phyloP scores from a whole-genome alignment of 2,888 invertebrate genomes.

The Congeria kusceri region DNA sequence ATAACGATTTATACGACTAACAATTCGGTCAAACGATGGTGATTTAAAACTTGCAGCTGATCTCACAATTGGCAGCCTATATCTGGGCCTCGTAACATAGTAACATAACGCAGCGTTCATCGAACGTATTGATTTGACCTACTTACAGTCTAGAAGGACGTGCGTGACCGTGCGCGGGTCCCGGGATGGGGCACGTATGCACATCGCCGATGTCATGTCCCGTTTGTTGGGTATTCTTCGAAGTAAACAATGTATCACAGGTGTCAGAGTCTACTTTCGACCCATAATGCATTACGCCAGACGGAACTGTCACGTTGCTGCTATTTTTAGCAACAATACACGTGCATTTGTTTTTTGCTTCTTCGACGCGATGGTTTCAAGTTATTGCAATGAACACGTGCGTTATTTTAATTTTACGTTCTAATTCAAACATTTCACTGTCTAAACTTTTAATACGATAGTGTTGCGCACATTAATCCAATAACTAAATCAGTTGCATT shows the following conservation, averaged over 20 bases:
- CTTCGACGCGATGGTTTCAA: too few species aligned
- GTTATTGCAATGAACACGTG: too few species aligned
- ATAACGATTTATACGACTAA: too few species aligned
- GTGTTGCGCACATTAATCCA: too few species aligned
- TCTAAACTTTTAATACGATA: too few species aligned
- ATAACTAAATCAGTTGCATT: too few species aligned
- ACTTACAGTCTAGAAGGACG: conserved; percentile 76
- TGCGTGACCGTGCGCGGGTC: conserved; percentile 69
- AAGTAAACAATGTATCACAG: conserved; percentile 38
- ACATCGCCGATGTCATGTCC: conserved; percentile 65
- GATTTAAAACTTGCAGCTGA: background rate
- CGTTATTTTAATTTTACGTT: too few species aligned
- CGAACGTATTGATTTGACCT: background rate
- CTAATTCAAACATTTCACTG: too few species aligned
- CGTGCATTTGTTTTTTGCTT: conserved; percentile 71
- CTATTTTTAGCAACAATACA: conserved; percentile 73
- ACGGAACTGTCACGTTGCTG: conserved; percentile 66
- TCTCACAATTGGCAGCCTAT: too few species aligned
- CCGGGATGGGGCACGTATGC: conserved; percentile 56
- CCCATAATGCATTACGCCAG: conserved; percentile 72
- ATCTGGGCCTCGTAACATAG: too few species aligned
- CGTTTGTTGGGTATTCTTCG: conserved; percentile 56
- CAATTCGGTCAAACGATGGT: background rate
- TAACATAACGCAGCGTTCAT: too few species aligned
- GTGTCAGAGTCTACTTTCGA: conserved; percentile 42